A percentile compares a stretch with the other conserved stretches of the same genome.
These are phyloP conservation scores for Drosophila bifasciata DNA, from an alignment of 1,140 invertebrate genomes.

Conservation along the genomic window DNA sequence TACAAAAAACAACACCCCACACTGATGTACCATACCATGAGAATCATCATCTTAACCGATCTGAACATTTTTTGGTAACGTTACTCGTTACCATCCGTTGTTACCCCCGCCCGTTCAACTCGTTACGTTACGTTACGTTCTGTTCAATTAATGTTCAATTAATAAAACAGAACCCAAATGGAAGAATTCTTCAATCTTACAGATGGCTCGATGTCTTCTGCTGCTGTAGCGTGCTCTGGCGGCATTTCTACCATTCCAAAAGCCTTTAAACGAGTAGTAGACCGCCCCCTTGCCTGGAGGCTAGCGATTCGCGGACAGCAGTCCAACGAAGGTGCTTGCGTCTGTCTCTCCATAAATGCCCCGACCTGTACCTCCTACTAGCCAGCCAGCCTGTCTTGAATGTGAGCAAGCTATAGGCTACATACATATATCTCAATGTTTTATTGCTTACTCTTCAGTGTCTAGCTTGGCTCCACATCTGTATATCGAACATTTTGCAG, in stretches of 20 bases:
- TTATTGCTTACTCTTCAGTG: conserved; percentile 54
- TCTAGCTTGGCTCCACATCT: conserved; percentile 63
- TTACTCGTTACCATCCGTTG: conserved; percentile 31
- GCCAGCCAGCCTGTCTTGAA: conserved; percentile 49
- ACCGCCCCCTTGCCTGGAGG: conserved; percentile 37
- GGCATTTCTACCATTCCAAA: conserved; percentile 62
- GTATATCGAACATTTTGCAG: conserved; percentile 29
- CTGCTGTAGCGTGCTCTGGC: conserved; percentile 71
- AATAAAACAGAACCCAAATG: conserved; percentile 59
- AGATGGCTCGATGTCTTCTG: conserved; percentile 75
- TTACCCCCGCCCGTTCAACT: conserved; percentile 8
- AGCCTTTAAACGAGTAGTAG: conserved; percentile 48
- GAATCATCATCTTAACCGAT: conserved; percentile 60
- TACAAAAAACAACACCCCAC: background rate
- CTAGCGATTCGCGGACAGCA: conserved; percentile 21
- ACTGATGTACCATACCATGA: conserved; percentile 17
- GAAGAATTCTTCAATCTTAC: conserved; percentile 77
- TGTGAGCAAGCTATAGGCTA: conserved; percentile 70
- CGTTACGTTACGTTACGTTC: conserved; percentile 24
- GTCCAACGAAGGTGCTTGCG: conserved; percentile 16
- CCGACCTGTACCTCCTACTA: conserved; percentile 20
- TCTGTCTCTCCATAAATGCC: conserved; percentile 41
- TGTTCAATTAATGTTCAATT: conserved; percentile 40
- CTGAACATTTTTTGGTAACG: conserved; percentile 26
- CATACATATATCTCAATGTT: conserved; percentile 51